A percentile compares a stretch with the other conserved stretches of the same genome.
phyloP scores from a whole-genome alignment of 1,140 invertebrate genomes.

The Ruditapes philippinarum region DNA sequence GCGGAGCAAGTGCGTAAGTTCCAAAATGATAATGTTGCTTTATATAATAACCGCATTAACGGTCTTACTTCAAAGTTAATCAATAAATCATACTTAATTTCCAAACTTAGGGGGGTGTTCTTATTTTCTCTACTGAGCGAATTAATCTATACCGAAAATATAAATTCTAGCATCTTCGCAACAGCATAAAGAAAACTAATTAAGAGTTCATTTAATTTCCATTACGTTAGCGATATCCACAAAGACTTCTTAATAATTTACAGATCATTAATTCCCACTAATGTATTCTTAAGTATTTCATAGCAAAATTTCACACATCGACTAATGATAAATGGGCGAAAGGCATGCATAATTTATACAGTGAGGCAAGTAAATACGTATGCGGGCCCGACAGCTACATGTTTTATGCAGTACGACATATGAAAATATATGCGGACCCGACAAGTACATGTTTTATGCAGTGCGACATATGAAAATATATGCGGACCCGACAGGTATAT shows the following conservation, averaged over 20 bases:
- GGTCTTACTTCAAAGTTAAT: neutral
- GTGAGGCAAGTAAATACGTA: neutral
- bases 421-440: too few species aligned
- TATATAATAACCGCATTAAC: too few species aligned
- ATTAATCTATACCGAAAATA: slow-evolving; percentile 15
- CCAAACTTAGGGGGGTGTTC: too few species aligned
- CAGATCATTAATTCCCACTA: slow-evolving; percentile 34
- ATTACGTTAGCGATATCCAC: neutral
- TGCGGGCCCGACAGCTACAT: too few species aligned
- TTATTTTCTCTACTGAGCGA: neutral
- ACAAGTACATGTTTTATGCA: too few species aligned
- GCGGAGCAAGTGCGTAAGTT: too few species aligned
- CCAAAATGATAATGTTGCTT: too few species aligned
- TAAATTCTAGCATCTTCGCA: neutral
- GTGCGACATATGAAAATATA: too few species aligned
- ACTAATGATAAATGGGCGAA: neutral
- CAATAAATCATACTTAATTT: neutral
- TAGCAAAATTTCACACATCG: slow-evolving; percentile 27
- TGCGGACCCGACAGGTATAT: too few species aligned
- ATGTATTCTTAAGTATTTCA: slow-evolving; percentile 38
- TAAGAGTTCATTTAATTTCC: slow-evolving; percentile 44
- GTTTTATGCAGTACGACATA: too few species aligned
- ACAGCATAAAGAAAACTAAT: neutral
- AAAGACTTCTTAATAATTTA: slow-evolving; percentile 14
- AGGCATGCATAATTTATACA: slow-evolving; percentile 19